A percentile compares a stretch with the other conserved stretches of the same genome.
Conservation (phyloP, 2,113 vertebrate genomes). For the Hydrochoerus hydrochaeris region DNA sequence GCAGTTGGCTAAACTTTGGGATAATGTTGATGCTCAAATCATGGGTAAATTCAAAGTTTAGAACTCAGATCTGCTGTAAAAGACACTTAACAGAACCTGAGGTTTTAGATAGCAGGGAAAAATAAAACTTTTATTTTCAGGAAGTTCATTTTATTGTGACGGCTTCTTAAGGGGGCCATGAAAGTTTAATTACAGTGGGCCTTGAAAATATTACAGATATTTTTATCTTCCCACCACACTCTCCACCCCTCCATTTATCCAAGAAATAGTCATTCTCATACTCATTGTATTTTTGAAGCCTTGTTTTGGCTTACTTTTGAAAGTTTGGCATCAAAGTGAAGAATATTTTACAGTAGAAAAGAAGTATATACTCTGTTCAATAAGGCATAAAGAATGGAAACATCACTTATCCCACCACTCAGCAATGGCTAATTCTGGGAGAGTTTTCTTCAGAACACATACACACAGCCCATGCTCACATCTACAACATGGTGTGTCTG, state of each 20-base stretch:
- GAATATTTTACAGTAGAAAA: background rate
- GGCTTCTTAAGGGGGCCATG: background rate
- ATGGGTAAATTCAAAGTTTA: background rate
- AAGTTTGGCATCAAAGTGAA: conserved; percentile 37
- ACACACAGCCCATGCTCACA: background rate
- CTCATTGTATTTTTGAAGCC: background rate
- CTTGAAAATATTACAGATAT: background rate
- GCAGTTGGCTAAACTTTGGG: background rate
- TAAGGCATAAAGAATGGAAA: background rate
- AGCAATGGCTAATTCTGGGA: background rate
- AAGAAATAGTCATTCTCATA: background rate
- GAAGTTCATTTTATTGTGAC: conserved; percentile 33
- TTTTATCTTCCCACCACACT: background rate
- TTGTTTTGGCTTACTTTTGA: conserved; percentile 34
- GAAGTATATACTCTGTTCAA: background rate
- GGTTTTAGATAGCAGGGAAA: background rate
- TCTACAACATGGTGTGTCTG: background rate
- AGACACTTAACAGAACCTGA: background rate
- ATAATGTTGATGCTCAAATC: background rate
- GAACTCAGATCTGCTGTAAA: background rate
- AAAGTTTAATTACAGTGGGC: background rate
- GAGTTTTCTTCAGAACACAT: background rate
- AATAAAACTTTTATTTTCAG: conserved; percentile 4
- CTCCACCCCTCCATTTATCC: background rate
- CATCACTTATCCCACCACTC: background rate